Base-by-base conservation (phyloP, 2,113 vertebrate species). In the Eurystomus gularis region DNA sequence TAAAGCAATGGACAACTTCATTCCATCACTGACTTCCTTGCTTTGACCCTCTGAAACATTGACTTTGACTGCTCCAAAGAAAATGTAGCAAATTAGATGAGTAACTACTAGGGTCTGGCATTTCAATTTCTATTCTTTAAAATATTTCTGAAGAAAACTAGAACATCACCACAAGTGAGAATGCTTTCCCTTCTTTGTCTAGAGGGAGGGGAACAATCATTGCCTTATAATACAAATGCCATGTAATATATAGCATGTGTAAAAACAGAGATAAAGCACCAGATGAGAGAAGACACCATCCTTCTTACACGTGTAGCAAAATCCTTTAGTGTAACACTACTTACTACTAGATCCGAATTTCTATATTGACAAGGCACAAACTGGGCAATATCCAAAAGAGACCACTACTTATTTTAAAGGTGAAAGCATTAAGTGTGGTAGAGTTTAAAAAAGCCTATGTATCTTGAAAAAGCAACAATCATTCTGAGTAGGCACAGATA, bases 381-480 rank as follows among this genome's bases (percentile, higher is more conserved):
- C 21, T 58, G 68, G 58, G 77, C n/a, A 39, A 44, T 72, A 21
- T 39, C 60, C 71, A 94, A 26, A 17, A 54, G 10, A 79, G 61
- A 79, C 25, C 40, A 64, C 28, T 25, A 37, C 39, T 69, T 93
- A 65, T 40, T 92, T 86, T 78, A 96, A 66, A 24, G 54, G n/a
- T 80, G 40, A 82, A 91, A 80, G 77, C 28, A 42, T 46, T 54
- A 90, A 80, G 55, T 31, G 8, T 33, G 23, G 28, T 29, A 83
- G 42, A 58, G 12, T 77, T 93, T 44, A 1, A 37, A 49, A 86
- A 85, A 64, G 29, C 25, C 55, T 54, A 16, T 11, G 0, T 51
- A 82, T 52, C 94, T 86, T 93, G 57, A 70, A 83, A 92, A 77
- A 76, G 40, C 84, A 96, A 94, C 70, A 49, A 12, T 65, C 87